These are phyloP conservation scores for Spilogale gracilis DNA, from an alignment of 2,113 vertebrate species.

Conservation along the genomic window DNA sequence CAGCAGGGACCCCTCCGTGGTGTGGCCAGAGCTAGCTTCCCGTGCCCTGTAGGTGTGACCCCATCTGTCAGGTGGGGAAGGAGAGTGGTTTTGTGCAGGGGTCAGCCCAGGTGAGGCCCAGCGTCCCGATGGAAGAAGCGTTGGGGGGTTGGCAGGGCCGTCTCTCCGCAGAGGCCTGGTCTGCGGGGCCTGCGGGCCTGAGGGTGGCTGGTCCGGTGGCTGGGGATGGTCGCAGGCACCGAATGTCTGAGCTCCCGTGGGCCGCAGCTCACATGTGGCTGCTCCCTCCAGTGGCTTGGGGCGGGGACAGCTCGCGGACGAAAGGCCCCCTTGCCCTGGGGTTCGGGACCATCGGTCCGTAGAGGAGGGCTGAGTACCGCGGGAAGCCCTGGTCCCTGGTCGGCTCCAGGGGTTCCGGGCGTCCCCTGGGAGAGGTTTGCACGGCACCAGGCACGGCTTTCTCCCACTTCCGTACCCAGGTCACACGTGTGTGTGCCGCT, in stretches of 20 bases:
- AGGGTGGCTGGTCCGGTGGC: accelerated
- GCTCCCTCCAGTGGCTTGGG: background rate
- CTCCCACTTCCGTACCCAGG: background rate
- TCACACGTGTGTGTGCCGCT: background rate
- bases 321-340: background rate
- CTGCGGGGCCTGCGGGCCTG: accelerated
- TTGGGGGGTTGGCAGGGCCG: background rate
- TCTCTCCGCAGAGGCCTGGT: background rate
- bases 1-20: background rate
- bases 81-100: background rate
- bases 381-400: accelerated
- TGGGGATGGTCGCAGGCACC: too few species aligned
- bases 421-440: accelerated
- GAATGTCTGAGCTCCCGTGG: too few species aligned
- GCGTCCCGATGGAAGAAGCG: accelerated
- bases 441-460: accelerated
- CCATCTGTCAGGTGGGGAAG: accelerated
- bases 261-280: accelerated
- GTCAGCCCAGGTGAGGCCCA: accelerated
- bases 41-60: background rate
- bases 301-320: too few species aligned
- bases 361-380: too few species aligned
- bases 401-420: background rate
- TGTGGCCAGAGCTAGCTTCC: background rate
- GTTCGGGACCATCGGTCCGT: background rate